These are phyloP conservation scores for Drosophila virilis DNA, from an alignment of 1,140 invertebrate species.

Conservation along the genomic window DNA sequence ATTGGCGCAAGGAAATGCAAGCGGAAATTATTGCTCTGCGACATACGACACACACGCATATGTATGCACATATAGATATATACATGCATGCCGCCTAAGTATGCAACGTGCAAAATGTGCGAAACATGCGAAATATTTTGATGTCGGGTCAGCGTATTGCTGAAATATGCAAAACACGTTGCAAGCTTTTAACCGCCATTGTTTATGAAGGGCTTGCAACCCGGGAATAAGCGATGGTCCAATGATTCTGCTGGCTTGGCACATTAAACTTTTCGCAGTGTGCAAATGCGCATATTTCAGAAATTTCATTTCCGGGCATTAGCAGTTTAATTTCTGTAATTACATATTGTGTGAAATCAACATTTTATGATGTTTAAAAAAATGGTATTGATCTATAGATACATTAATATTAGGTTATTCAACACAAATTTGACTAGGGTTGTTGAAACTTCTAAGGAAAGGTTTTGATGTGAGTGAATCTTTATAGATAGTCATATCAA, in stretches of 20 bases:
- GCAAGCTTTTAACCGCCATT: conserved; percentile 41
- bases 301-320: background rate
- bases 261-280: background rate
- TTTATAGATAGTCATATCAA: too few relatives aligned
- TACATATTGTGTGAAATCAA: too few relatives aligned
- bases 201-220: conserved; percentile 33
- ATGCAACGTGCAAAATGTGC: conserved; percentile 19
- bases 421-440: too few relatives aligned
- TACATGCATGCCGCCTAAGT: conserved; percentile 1
- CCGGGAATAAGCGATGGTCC: conserved; percentile 36
- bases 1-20: conserved; percentile 56
- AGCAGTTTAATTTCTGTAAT: background rate
- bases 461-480: too few relatives aligned
- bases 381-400: too few relatives aligned
- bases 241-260: background rate
- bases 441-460: too few relatives aligned
- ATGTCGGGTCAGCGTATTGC: conserved; percentile 34
- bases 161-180: conserved; percentile 54
- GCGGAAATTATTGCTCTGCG: conserved; percentile 64
- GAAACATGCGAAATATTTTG: conserved; percentile 33
- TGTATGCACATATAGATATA: conserved; percentile 8
- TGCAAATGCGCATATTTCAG: background rate
- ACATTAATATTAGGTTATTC: too few relatives aligned
- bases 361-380: too few relatives aligned
- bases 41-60: conserved; percentile 10